Evolutionary conservation across 2,113 vertebrate species (phyloP).

Genomic region (Dromaius novaehollandiae): DNA sequence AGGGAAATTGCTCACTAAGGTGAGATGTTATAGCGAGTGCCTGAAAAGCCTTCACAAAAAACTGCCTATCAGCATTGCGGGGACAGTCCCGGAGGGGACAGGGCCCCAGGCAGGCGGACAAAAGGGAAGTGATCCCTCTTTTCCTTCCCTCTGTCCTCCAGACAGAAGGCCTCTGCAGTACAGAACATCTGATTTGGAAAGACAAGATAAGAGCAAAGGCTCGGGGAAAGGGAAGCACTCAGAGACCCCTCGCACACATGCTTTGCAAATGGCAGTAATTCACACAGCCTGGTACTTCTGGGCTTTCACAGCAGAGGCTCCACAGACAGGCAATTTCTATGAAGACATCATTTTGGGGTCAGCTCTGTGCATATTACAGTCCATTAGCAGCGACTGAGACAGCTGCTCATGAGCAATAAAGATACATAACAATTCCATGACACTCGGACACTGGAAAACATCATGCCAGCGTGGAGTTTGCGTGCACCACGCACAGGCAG

Average conservation of each 20-base stretch:
- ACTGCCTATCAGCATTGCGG: accelerated
- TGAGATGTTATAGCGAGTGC: accelerated
- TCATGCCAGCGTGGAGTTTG: not conserved
- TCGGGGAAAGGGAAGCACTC: not conserved
- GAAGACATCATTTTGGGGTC: not conserved
- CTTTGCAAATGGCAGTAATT: not conserved
- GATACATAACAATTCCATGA: not conserved
- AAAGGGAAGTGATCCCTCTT: not conserved
- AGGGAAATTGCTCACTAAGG: not conserved
- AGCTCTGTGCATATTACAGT: not conserved
- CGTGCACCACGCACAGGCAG: not conserved
- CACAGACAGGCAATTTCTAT: not conserved
- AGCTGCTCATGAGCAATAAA: not conserved
- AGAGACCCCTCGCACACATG: accelerated
- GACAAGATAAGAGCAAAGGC: not conserved
- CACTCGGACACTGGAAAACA: not conserved
- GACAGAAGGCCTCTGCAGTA: no score
- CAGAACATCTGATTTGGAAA: not conserved
- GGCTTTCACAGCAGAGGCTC: not conserved
- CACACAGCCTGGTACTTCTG: not conserved
- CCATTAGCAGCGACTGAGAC: not conserved
- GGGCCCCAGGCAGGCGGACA: not conserved
- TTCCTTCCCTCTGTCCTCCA: not conserved
- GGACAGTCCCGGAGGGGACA: accelerated
- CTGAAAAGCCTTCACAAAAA: not conserved